Base-by-base conservation (phyloP, 2,797 vertebrate species). In the Lophura swinhoii region DNA sequence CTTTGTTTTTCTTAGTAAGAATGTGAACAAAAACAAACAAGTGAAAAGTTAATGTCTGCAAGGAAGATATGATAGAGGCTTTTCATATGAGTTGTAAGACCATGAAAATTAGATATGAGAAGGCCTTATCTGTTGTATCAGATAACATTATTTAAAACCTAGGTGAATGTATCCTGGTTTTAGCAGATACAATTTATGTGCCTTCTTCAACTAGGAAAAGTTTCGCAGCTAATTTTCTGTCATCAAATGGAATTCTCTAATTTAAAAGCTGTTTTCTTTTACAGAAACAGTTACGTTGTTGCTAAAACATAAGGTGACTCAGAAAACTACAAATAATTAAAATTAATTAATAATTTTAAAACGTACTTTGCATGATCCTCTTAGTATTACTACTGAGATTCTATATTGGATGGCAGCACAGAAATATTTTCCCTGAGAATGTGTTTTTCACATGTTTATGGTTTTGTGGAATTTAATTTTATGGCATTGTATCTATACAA, bases 361-460 rank as follows among this genome's bases (percentile, higher is more conserved):
- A 48, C 14, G 1, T 23, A 31, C 2, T 71, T 76, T 74, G 1
- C 0, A 0, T 24, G 14, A 6, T 56, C 11, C 11, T 33, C 55
- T 29, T 6, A 12, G 2, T 2, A 15, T 51, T 60, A 23, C 2
- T 51, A 12, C 39, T 70, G 18, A 28, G 3, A 43, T 87, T 80
- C 69, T 39, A 77, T 29, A 37, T 26, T 35, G 5, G 9, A 9
- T 51, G 12, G 8, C 81, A 59, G 2, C 13, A 41, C 8, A 75
- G 26, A 80, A 58, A 73, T 59, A 53, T 17, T 76, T 88, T 67
- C 10, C 9, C 5, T 28, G 20, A 63, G 15, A 82, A 82, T 43
- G 1, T 66, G 14, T 62, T 83, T 88, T 80, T 28, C n/a, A 23
- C 3, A 14, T 29, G 31, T 53, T 29, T 53, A 17, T 16, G 28